Percentiles rank a stretch among this genome's conserved stretches.
These are phyloP conservation scores for Escarpia spicata DNA, from an alignment of 2,888 invertebrate species.

Conservation along the genomic window DNA sequence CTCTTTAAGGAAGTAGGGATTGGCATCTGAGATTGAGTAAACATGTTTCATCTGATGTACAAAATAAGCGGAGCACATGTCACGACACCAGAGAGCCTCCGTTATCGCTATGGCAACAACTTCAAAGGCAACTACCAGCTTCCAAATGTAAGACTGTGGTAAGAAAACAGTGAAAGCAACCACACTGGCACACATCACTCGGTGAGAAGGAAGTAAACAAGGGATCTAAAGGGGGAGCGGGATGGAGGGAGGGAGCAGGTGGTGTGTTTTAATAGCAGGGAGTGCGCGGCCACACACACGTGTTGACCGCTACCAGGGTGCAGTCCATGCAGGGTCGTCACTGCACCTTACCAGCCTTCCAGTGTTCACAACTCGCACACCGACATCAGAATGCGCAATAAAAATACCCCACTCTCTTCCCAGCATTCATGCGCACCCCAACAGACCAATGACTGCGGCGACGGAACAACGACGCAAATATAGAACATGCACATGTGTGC, in stretches of 20 bases:
- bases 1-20: neutral
- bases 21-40: neutral
- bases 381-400: conserved; percentile 5
- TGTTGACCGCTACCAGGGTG: neutral
- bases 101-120: neutral
- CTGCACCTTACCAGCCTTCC: neutral
- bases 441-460: neutral
- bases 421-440: neutral
- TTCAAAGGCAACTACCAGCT: neutral
- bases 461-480: neutral
- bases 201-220: neutral
- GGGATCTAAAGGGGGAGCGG: neutral
- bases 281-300: neutral
- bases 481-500: neutral
- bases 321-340: neutral
- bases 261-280: neutral
- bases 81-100: neutral
- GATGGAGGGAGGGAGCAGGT: neutral
- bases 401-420: neutral
- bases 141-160: neutral
- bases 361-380: neutral
- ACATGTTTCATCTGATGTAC: neutral
- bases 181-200: neutral
- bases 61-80: neutral
- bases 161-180: neutral